Evolutionary conservation across 2,888 invertebrate species (phyloP).

Genomic region (Trypoxylon attenuatum): DNA sequence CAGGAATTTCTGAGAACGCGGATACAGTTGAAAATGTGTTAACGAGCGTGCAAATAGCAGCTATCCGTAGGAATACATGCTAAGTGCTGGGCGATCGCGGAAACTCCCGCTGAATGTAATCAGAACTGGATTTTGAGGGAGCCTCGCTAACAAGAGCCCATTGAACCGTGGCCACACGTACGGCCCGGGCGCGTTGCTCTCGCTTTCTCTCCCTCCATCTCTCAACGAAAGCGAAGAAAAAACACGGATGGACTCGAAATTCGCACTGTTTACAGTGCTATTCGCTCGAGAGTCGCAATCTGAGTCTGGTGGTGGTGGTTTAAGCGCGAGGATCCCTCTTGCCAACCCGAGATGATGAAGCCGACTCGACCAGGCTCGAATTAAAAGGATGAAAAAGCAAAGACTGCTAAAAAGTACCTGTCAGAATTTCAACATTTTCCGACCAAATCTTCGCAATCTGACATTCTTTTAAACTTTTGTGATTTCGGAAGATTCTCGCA

Average conservation of each 20-base stretch:
- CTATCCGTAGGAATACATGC: constrained; percentile 39
- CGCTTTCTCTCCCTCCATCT: too few relatives aligned
- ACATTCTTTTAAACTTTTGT: too few relatives aligned
- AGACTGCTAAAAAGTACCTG: constrained; percentile 19
- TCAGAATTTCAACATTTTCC: constrained; percentile 21
- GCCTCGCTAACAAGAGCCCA: constrained; percentile 1
- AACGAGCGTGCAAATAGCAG: constrained; percentile 59
- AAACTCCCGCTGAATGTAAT: constrained; percentile 42
- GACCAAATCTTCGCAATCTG: too few relatives aligned
- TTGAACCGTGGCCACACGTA: constrained; percentile 14
- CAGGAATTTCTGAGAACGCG: constrained; percentile 30
- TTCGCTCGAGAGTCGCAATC: constrained; percentile 2
- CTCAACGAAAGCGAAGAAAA: constrained; percentile 11
- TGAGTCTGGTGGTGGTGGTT: constrained; percentile 25
- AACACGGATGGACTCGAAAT: constrained; percentile 19
- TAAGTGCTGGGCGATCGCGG: constrained; percentile 44
- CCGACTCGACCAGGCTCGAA: constrained; percentile 2
- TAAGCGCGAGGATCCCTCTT: constrained; percentile 15
- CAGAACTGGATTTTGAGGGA: constrained; percentile 24
- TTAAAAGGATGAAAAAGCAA: too few relatives aligned
- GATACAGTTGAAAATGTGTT: constrained; percentile 57
- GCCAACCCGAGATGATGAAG: constrained; percentile 25
- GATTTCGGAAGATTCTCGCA: constrained; percentile 24
- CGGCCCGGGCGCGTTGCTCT: constrained; percentile 7
- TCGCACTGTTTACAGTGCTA: constrained; percentile 33